A percentile compares a stretch with the other conserved stretches of the same genome.
Evolutionary conservation across 2,113 vertebrate genomes (phyloP).

Genomic region (Clarias magur): DNA sequence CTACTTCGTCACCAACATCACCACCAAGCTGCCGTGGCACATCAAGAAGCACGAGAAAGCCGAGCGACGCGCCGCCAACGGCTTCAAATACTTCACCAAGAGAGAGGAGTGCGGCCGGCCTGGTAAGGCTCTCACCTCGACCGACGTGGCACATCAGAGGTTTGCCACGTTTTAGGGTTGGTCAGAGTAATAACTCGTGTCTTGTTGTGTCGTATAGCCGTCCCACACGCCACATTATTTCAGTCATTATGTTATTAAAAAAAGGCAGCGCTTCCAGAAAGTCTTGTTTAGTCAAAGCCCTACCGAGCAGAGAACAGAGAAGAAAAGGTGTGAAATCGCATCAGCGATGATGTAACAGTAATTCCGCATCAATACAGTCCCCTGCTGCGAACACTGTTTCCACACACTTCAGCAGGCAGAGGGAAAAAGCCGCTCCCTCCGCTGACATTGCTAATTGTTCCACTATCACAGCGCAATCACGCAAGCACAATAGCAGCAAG

Average conservation of each 20-base stretch:
- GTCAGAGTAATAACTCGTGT: background rate
- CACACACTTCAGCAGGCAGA: conserved; percentile 39
- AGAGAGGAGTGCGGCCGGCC: conserved; percentile 91
- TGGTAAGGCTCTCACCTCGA: conserved; percentile 70
- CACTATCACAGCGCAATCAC: conserved; percentile 46
- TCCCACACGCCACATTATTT: conserved; percentile 36
- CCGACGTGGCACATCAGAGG: background rate
- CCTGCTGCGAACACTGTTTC: conserved; percentile 37
- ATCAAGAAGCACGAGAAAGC: conserved; percentile 98
- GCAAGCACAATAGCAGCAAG: conserved; percentile 56
- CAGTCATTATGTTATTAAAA: conserved; percentile 20
- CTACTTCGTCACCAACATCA: conserved; percentile 98
- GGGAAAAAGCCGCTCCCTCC: conserved; percentile 40
- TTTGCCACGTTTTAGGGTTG: background rate
- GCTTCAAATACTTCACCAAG: conserved; percentile 99
- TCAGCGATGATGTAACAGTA: conserved; percentile 47
- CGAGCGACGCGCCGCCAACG: conserved; percentile 92
- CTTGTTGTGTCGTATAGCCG: background rate
- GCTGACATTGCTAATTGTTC: conserved; percentile 58
- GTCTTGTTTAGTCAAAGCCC: background rate
- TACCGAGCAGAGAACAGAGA: conserved; percentile 14
- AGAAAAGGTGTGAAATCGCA: conserved; percentile 51
- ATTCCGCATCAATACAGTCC: conserved; percentile 28
- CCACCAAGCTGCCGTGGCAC: conserved; percentile 98
- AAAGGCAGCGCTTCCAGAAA: conserved; percentile 25